A percentile compares a stretch with the other conserved stretches of the same genome.
phyloP scores from a whole-genome alignment of 2,888 invertebrate species.

The Lissocephala sabroskyi region DNA sequence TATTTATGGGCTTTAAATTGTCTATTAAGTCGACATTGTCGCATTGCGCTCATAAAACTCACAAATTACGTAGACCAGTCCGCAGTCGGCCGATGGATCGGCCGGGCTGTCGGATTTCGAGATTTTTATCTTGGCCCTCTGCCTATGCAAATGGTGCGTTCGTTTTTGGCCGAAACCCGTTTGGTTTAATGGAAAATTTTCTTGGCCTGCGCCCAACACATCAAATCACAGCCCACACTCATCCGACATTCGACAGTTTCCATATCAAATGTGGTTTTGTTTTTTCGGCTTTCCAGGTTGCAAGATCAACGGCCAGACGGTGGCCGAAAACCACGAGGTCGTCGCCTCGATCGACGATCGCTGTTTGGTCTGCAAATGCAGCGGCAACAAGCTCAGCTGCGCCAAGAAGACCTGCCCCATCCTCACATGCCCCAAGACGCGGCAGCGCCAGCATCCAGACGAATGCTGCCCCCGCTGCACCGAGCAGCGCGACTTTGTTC shows the following conservation, averaged over 20 bases:
- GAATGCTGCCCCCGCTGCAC: slow-evolving; percentile 82
- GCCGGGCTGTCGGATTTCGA: too few species aligned
- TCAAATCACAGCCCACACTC: slow-evolving; percentile 1
- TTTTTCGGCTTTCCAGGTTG: slow-evolving; percentile 76
- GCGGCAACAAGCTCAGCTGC: slow-evolving; percentile 81
- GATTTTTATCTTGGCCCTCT: slow-evolving; percentile 18
- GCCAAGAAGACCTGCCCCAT: slow-evolving; percentile 91
- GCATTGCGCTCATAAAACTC: slow-evolving; percentile 42
- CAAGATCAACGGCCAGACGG: slow-evolving; percentile 86
- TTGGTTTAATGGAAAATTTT: slow-evolving; percentile 53
- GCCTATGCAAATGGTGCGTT: slow-evolving; percentile 48
- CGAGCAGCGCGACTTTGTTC: slow-evolving; percentile 72
- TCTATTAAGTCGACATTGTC: slow-evolving; percentile 63
- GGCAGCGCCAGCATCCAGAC: slow-evolving; percentile 81
- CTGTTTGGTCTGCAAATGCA: slow-evolving; percentile 88
- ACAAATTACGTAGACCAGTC: slow-evolving; percentile 12
- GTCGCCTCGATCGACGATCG: slow-evolving; percentile 85
- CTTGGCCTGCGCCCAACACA: slow-evolving; percentile 46
- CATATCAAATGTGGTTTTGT: background rate
- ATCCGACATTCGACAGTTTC: slow-evolving; percentile 5
- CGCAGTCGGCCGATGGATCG: background rate
- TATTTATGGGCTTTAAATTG: slow-evolving; percentile 66
- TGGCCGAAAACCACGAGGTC: slow-evolving; percentile 86
- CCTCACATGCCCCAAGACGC: slow-evolving; percentile 83
- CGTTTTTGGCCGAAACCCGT: slow-evolving; percentile 21